Evolutionary conservation across 2,888 invertebrate genomes (phyloP).

Genomic region (Epinotia nisella): DNA sequence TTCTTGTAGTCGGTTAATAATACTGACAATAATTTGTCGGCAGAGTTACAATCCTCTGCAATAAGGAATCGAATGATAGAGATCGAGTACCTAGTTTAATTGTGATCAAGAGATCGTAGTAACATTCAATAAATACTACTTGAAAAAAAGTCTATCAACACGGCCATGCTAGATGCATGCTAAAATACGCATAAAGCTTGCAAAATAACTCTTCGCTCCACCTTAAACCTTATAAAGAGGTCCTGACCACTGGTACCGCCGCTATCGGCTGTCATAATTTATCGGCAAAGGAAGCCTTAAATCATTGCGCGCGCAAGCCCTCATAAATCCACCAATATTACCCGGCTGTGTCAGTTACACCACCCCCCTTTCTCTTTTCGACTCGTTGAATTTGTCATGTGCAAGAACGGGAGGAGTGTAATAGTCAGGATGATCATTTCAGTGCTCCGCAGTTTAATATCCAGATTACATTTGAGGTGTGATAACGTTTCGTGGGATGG

Average conservation of each 20-base stretch:
- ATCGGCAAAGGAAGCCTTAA: slow-evolving; percentile 79
- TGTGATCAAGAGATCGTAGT: too few relatives aligned
- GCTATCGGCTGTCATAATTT: slow-evolving; percentile 63
- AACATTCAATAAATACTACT: too few relatives aligned
- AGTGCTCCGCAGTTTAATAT: slow-evolving; percentile 35
- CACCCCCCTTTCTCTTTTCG: slow-evolving; percentile 1
- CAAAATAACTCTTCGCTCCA: not conserved
- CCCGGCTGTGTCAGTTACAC: slow-evolving; percentile 16
- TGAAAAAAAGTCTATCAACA: too few relatives aligned
- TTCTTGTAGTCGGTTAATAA: too few relatives aligned
- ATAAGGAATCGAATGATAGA: too few relatives aligned
- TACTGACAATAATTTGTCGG: too few relatives aligned
- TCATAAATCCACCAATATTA: slow-evolving; percentile 81
- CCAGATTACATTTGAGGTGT: slow-evolving; percentile 41
- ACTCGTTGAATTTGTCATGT: not conserved
- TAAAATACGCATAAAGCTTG: too few relatives aligned
- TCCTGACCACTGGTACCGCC: slow-evolving; percentile 34
- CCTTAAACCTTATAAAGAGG: slow-evolving; percentile 24
- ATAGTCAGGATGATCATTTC: slow-evolving; percentile 61
- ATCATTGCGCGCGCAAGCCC: slow-evolving; percentile 77
- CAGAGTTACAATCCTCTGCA: too few relatives aligned
- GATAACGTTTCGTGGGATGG: slow-evolving; percentile 44
- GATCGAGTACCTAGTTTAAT: too few relatives aligned
- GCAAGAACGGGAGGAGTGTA: not conserved
- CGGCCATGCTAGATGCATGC: too few relatives aligned